phyloP scores from a whole-genome alignment of 2,113 vertebrate species.

The Brachyistius frenatus region DNA sequence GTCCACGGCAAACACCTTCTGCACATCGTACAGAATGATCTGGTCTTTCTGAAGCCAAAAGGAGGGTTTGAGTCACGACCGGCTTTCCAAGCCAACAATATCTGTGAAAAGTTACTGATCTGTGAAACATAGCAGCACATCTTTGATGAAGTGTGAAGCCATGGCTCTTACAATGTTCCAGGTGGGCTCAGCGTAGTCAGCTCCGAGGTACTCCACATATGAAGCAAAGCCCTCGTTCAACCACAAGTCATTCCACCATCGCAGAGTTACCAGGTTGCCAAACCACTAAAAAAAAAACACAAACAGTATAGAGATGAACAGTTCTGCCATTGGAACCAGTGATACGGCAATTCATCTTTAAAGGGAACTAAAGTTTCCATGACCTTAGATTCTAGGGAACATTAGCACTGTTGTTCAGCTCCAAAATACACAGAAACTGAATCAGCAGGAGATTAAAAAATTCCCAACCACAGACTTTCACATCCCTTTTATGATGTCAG shows the following conservation, averaged over 20 bases:
- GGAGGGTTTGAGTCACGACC: neutral
- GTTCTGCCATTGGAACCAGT: neutral
- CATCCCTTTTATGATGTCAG: neutral
- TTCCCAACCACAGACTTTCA: constrained; percentile 16
- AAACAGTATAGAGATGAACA: neutral
- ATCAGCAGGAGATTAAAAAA: neutral
- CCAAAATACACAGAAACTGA: constrained; percentile 5
- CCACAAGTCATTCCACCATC: constrained; percentile 98
- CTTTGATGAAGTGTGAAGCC: neutral
- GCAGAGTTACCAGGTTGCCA: constrained; percentile 93
- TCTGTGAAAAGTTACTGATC: neutral
- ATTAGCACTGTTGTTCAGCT: neutral
- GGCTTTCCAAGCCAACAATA: neutral
- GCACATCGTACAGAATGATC: constrained; percentile 86
- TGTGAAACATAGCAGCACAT: neutral
- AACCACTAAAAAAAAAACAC: constrained; percentile 88
- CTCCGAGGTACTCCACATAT: constrained; percentile 93
- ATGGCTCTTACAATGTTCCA: constrained; percentile 89
- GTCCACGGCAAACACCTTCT: constrained; percentile 88
- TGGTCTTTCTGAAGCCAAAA: constrained; percentile 86
- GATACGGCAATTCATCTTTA: neutral
- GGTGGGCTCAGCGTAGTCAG: constrained; percentile 78
- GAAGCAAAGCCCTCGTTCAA: constrained; percentile 96
- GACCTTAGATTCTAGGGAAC: constrained; percentile 10
- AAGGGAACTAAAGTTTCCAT: constrained; percentile 1